Conservation (phyloP, 2,113 vertebrate species). For the Rhinolophus sinicus region DNA sequence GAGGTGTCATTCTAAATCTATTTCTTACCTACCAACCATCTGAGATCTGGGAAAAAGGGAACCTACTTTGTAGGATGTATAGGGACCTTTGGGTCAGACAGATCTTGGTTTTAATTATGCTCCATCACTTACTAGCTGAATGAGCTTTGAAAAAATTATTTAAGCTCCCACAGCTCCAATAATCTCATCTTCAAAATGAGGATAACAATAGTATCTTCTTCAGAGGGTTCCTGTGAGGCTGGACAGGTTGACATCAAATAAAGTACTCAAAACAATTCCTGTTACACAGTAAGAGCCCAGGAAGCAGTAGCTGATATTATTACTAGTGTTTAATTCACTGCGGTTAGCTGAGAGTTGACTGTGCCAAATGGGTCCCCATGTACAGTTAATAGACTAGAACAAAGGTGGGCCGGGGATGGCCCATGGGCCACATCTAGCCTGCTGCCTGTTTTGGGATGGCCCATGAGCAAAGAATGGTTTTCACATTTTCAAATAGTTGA, state of each 20-base stretch:
- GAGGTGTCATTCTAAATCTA: background rate
- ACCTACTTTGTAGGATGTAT: background rate
- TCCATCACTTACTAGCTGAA: background rate
- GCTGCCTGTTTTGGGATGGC: background rate
- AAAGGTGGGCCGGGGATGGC: background rate
- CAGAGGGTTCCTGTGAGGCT: background rate
- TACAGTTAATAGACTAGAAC: background rate
- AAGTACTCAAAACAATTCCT: background rate
- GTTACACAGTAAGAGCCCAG: background rate
- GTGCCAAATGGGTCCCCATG: background rate
- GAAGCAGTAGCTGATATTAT: background rate
- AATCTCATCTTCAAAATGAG: background rate
- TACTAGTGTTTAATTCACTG: background rate
- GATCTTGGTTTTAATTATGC: background rate
- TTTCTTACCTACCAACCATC: background rate
- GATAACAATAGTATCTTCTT: background rate
- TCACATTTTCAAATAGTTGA: constrained; percentile 11
- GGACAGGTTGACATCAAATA: background rate
- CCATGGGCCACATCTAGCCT: background rate
- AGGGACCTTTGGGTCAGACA: background rate
- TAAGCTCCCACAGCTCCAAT: background rate
- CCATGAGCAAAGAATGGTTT: background rate
- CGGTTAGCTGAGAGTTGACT: background rate
- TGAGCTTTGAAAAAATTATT: background rate
- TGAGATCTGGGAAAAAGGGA: background rate